Evolutionary conservation across 2,113 vertebrate genomes (phyloP).

Genomic region (Xyliphius kryptos): DNA sequence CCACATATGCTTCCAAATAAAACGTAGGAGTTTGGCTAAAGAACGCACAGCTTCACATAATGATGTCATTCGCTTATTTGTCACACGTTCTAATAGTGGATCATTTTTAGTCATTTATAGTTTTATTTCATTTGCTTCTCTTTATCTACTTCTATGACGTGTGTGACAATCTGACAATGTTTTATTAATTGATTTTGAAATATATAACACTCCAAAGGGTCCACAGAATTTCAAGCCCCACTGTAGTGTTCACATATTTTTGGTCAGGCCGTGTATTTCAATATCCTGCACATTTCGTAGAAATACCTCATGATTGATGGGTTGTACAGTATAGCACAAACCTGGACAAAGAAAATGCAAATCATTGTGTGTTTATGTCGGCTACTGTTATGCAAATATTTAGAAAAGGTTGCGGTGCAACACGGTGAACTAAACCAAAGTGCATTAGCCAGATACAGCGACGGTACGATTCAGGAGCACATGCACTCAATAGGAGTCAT

Average conservation of each 20-base stretch:
- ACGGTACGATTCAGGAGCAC: neutral
- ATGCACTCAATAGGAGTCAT: neutral
- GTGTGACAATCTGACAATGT: too few species aligned
- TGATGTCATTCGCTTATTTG: too few species aligned
- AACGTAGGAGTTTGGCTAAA: too few species aligned
- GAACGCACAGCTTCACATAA: too few species aligned
- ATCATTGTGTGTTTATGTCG: neutral
- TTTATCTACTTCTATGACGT: too few species aligned
- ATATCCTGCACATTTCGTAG: neutral
- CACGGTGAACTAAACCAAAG: neutral
- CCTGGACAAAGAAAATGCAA: neutral
- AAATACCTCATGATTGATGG: neutral
- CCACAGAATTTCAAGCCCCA: too few species aligned
- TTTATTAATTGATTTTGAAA: too few species aligned
- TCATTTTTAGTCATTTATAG: too few species aligned
- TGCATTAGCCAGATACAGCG: neutral
- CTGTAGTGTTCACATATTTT: neutral
- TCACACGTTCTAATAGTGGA: too few species aligned
- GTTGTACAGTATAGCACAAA: neutral
- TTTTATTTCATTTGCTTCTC: too few species aligned
- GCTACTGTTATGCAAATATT: slow-evolving; percentile 17
- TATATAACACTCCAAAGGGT: too few species aligned
- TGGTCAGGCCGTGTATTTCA: neutral
- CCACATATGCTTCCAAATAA: too few species aligned
- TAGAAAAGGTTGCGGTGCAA: slow-evolving; percentile 12